These are phyloP conservation scores for Calyptommatus sinebrachiatus DNA, from an alignment of 2,113 vertebrate species.

Conservation along the genomic window DNA sequence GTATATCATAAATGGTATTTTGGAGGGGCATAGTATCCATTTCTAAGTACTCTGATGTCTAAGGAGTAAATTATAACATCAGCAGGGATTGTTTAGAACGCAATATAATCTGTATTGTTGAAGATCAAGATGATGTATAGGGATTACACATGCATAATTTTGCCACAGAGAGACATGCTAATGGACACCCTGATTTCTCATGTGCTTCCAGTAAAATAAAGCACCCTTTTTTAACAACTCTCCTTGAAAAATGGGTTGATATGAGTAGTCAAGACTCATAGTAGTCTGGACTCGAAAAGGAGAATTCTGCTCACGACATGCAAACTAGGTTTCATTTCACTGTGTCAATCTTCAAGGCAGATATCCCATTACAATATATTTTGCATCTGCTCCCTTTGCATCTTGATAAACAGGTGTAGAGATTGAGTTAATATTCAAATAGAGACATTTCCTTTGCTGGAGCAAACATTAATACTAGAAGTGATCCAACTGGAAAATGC, in stretches of 20 bases:
- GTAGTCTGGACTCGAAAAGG: background rate
- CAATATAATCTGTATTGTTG: background rate
- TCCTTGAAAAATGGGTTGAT: background rate
- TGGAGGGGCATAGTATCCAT: constrained; percentile 16
- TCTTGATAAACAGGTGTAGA: background rate
- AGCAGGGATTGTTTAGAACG: background rate
- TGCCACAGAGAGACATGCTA: background rate
- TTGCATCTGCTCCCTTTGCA: background rate
- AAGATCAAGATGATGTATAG: background rate
- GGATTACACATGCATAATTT: background rate
- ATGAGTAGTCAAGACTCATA: background rate
- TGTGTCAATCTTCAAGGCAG: background rate
- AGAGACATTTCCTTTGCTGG: background rate
- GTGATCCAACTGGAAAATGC: accelerated
- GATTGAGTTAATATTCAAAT: background rate
- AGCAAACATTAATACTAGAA: background rate
- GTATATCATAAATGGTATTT: background rate
- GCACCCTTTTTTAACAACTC: background rate
- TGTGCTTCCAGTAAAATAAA: background rate
- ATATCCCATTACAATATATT: background rate
- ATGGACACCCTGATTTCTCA: background rate
- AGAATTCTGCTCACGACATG: background rate
- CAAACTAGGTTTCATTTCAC: background rate
- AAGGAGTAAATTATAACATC: background rate
- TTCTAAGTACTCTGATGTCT: background rate